These are phyloP conservation scores for Cheilosia vernalis DNA, from an alignment of 2,888 invertebrate species.

Conservation along the genomic window DNA sequence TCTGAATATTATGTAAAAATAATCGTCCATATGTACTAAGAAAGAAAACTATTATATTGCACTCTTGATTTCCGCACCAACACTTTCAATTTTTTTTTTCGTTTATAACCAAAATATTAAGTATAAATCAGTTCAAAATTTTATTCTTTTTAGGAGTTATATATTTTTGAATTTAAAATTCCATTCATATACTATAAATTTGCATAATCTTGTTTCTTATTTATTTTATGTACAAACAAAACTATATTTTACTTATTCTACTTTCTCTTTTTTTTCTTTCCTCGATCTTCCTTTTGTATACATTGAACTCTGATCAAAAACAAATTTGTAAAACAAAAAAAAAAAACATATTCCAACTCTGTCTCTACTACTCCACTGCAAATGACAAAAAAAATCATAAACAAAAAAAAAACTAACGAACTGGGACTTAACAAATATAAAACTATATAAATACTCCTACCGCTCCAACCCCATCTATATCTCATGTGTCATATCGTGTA, in stretches of 20 bases:
- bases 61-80: constrained; percentile 18
- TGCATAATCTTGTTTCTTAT: constrained; percentile 45
- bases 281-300: constrained; percentile 75
- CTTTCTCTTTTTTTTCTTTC: constrained; percentile 77
- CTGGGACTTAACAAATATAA: constrained; percentile 49
- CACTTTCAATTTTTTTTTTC: constrained; percentile 10
- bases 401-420: constrained; percentile 56
- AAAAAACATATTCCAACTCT: constrained; percentile 59
- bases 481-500: constrained; percentile 56
- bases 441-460: constrained; percentile 44
- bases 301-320: constrained; percentile 68
- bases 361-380: constrained; percentile 54
- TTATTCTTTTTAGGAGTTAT: constrained; percentile 7
- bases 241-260: constrained; percentile 74
- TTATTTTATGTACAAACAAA: constrained; percentile 51
- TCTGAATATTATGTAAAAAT: constrained; percentile 3
- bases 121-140: constrained; percentile 45
- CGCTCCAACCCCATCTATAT: constrained; percentile 54
- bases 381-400: constrained; percentile 29
- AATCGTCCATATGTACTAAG: constrained; percentile 9
- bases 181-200: constrained; percentile 16
- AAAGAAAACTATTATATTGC: constrained; percentile 16
- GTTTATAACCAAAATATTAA: constrained; percentile 23
- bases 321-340: constrained; percentile 50
- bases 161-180: constrained; percentile 3